A percentile compares a stretch with the other conserved stretches of the same genome.
Conservation (phyloP, 2,113 vertebrate species). For the Pelobates fuscus region DNA sequence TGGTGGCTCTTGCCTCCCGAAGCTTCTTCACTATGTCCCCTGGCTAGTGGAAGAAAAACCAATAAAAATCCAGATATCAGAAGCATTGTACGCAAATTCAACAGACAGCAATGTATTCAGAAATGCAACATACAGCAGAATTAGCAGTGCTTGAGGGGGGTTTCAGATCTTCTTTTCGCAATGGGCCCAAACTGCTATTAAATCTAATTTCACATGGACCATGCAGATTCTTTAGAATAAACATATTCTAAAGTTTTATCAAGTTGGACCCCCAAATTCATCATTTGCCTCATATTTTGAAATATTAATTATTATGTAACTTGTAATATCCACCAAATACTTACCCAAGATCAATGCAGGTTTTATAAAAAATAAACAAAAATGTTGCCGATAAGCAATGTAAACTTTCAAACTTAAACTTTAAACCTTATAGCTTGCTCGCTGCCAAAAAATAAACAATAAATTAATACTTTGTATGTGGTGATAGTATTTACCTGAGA, state of each 20-base stretch:
- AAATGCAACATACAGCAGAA: background rate
- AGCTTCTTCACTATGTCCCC: conserved; percentile 67
- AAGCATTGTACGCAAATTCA: conserved; percentile 44
- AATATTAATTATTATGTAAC: background rate
- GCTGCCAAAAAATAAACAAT: background rate
- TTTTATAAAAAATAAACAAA: background rate
- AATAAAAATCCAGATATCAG: conserved; percentile 65
- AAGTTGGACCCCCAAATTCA: background rate
- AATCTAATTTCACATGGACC: background rate
- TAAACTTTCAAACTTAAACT: background rate
- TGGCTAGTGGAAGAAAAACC: conserved; percentile 68
- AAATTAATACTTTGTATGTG: conserved; percentile 47
- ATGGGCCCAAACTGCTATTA: background rate
- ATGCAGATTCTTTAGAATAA: background rate
- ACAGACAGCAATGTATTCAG: conserved; percentile 10
- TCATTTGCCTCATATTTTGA: background rate
- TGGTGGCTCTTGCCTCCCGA: conserved; percentile 65
- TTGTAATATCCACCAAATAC: background rate
- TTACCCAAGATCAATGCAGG: background rate
- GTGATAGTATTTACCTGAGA: conserved; percentile 69
- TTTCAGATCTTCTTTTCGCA: background rate
- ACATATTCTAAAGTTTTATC: background rate
- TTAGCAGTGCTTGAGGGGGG: background rate
- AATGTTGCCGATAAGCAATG: background rate
- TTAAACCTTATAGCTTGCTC: background rate